Evolutionary conservation across 2,113 vertebrate genomes (phyloP).

Genomic region (Nannospalax galili): DNA sequence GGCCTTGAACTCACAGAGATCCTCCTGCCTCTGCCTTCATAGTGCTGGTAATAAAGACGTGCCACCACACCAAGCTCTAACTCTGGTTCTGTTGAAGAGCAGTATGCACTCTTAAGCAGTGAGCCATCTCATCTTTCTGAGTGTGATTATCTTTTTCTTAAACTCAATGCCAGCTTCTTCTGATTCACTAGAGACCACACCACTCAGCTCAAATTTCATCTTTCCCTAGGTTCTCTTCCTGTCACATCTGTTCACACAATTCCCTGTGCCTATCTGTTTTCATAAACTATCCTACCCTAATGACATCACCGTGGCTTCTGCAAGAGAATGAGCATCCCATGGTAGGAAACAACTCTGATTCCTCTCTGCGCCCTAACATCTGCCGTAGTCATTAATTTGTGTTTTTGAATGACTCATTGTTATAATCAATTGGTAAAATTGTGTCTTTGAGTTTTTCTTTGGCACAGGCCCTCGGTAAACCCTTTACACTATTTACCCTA

Average conservation of each 20-base stretch:
- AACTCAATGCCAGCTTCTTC: background rate
- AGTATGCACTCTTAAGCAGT: too few species aligned
- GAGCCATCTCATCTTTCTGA: background rate
- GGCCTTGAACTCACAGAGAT: too few species aligned
- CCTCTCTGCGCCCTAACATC: background rate
- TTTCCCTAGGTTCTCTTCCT: background rate
- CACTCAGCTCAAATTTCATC: background rate
- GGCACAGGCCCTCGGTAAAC: background rate
- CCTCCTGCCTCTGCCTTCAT: too few species aligned
- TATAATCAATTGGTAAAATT: background rate
- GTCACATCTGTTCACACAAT: background rate
- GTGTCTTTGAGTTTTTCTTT: constrained; percentile 1
- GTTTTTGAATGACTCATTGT: constrained; percentile 10
- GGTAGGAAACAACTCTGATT: background rate
- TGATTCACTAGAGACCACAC: background rate
- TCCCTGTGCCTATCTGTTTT: background rate
- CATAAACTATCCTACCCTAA: background rate
- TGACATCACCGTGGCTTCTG: background rate
- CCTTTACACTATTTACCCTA: background rate
- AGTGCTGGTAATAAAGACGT: too few species aligned
- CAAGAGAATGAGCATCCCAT: background rate
- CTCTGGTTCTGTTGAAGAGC: background rate
- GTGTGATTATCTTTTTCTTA: background rate
- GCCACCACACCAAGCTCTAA: too few species aligned
- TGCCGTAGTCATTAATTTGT: background rate